phyloP scores from a whole-genome alignment of 2,888 invertebrate species.

The Leptinotarsa peninsularis region DNA sequence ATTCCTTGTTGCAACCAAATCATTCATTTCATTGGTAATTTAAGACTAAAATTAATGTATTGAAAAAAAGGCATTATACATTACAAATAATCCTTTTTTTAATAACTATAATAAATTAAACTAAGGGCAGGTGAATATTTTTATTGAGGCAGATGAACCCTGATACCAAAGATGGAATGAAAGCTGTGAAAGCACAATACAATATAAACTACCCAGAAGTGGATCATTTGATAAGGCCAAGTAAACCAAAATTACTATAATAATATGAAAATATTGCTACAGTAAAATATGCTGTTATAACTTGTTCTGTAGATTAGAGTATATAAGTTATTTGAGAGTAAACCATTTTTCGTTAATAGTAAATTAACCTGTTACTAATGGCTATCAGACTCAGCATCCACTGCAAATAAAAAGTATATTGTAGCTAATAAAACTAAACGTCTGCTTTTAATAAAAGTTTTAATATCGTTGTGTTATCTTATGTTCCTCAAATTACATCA shows the following conservation, averaged over 20 bases:
- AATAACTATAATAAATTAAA: background rate
- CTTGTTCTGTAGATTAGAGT: background rate
- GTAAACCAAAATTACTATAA: too few species aligned
- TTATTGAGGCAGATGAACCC: too few species aligned
- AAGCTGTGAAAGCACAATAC: too few species aligned
- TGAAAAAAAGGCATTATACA: background rate
- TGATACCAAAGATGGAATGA: too few species aligned
- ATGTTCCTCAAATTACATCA: background rate
- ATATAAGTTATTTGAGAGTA: background rate
- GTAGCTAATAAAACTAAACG: background rate
- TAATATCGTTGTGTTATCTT: background rate
- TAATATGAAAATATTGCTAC: too few species aligned
- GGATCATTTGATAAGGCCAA: too few species aligned
- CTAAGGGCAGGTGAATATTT: too few species aligned
- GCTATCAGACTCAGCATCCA: background rate
- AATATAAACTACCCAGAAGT: too few species aligned
- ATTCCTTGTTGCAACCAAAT: background rate
- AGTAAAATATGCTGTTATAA: too few species aligned
- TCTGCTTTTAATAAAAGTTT: background rate
- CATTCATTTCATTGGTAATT: background rate
- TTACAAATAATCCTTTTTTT: background rate
- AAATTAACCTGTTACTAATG: background rate
- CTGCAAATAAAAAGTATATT: background rate
- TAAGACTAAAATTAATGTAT: background rate
- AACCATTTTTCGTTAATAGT: slow-evolving; percentile 3